Evolutionary conservation across 2,888 invertebrate species (phyloP).

Genomic region (Cryptocephalus primarius): DNA sequence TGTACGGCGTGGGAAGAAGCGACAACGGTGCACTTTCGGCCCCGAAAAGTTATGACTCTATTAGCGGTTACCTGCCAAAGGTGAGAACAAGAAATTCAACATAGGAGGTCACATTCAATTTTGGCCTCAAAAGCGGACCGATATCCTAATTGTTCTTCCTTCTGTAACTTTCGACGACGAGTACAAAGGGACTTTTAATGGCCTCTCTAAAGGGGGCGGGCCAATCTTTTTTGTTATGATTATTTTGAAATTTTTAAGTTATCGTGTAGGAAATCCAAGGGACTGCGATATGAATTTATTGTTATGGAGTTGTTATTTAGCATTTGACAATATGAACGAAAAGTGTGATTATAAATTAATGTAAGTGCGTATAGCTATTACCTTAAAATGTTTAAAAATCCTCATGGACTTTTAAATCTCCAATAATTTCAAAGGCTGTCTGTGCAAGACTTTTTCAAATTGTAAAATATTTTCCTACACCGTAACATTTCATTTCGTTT

Average conservation of each 20-base stretch:
- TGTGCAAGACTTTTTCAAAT: too few species aligned
- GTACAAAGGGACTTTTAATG: background rate
- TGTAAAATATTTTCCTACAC: too few species aligned
- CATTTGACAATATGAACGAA: too few species aligned
- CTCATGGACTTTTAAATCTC: too few species aligned
- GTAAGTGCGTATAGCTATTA: too few species aligned
- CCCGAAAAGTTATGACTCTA: constrained; percentile 25
- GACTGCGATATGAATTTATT: too few species aligned
- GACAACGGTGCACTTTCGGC: constrained; percentile 8
- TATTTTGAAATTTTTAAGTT: constrained; percentile 1
- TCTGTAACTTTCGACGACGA: background rate
- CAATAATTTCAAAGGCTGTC: too few species aligned
- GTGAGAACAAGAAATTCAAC: constrained; percentile 22
- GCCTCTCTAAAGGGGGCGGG: background rate
- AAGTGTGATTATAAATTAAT: too few species aligned
- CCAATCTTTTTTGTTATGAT: background rate
- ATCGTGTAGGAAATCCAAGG: too few species aligned
- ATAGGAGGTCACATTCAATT: constrained; percentile 20
- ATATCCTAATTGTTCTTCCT: constrained; percentile 14
- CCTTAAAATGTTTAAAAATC: too few species aligned
- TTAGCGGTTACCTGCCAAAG: constrained; percentile 24
- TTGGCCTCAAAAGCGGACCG: constrained; percentile 16
- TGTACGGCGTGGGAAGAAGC: background rate
- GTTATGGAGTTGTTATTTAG: too few species aligned
- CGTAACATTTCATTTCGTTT: too few species aligned